These are phyloP conservation scores for Trematomus bernacchii DNA, from an alignment of 2,797 vertebrate species.

Conservation along the genomic window DNA sequence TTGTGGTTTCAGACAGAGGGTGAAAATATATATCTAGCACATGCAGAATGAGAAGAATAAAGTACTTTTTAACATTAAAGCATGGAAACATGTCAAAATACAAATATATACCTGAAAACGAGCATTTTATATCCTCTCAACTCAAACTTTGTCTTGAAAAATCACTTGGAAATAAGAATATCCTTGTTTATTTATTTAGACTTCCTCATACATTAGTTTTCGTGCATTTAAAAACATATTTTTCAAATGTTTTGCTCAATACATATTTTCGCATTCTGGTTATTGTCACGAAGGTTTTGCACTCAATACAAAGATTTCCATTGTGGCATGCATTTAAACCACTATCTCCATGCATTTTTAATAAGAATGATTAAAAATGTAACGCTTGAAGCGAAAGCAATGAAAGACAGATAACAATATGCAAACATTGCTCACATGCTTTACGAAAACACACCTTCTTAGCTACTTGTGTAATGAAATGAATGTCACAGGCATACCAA, in stretches of 20 bases:
- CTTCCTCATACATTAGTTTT: not conserved
- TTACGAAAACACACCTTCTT: conserved; percentile 30
- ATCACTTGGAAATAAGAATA: no score
- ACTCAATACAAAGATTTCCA: not conserved
- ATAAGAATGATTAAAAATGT: not conserved
- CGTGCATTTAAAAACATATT: not conserved
- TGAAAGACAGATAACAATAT: conserved; percentile 6
- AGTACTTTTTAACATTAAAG: no score
- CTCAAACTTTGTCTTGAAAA: no score
- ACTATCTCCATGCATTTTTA: not conserved
- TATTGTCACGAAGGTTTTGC: not conserved
- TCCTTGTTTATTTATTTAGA: not conserved
- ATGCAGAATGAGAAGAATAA: no score
- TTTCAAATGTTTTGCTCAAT: not conserved
- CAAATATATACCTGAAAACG: no score
- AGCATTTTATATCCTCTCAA: no score
- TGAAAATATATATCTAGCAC: no score
- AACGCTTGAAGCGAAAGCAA: not conserved
- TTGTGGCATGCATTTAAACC: not conserved
- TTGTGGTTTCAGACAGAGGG: no score
- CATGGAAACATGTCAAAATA: no score
- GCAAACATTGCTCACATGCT: not conserved
- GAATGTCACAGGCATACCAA: conserved; percentile 15
- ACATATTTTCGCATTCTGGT: not conserved
- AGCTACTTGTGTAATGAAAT: conserved; percentile 5